These are phyloP conservation scores for Ficedula albicollis DNA, from an alignment of 2,797 vertebrate species.

Conservation along the genomic window DNA sequence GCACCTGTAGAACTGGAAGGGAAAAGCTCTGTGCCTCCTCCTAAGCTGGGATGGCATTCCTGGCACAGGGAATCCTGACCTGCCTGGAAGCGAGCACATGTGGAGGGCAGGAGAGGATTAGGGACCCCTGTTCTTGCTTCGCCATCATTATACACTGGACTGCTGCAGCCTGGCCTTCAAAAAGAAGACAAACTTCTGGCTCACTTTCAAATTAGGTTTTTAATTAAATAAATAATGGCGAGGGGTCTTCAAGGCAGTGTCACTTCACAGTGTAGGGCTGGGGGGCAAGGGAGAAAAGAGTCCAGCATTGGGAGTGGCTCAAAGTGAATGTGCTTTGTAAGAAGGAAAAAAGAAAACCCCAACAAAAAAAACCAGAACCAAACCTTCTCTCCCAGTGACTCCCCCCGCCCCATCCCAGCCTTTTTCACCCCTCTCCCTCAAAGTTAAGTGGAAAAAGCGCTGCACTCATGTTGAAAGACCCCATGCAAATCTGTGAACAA, in stretches of 20 bases:
- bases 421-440: conserved; percentile 11
- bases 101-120: background rate
- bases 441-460: background rate
- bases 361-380: background rate
- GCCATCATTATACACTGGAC: rapidly evolving
- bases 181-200: background rate
- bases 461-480: background rate
- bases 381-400: background rate
- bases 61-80: background rate
- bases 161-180: background rate
- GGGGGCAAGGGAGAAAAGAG: background rate
- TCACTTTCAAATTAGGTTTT: conserved; percentile 70
- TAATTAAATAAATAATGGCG: conserved; percentile 80
- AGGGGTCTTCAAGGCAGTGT: conserved; percentile 75
- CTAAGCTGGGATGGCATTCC: background rate
- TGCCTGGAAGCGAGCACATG: background rate
- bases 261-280: conserved; percentile 78
- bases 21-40: background rate
- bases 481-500: conserved; percentile 66
- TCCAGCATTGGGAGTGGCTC: conserved; percentile 9
- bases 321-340: conserved; percentile 54
- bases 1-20: no score
- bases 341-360: conserved; percentile 39
- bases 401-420: background rate
- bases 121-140: rapidly evolving